Evolutionary conservation across 2,888 invertebrate genomes (phyloP), one percentile per base, ranked within the genome.

Genomic region (Choristoneura rosaceana): DNA sequence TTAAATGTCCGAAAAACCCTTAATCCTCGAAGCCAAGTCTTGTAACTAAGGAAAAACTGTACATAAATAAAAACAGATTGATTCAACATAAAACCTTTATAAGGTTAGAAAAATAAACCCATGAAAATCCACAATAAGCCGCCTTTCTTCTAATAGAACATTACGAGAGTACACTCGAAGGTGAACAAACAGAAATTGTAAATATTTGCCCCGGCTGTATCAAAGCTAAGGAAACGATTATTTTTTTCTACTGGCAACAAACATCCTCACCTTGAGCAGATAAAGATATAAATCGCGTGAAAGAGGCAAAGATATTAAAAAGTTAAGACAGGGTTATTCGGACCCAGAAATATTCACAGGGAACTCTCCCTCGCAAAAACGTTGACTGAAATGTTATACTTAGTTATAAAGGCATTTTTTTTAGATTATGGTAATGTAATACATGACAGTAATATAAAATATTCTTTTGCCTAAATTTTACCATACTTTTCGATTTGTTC

Each of bases 161-260:
- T 64, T 45, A n/a, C 17, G 10, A 15, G 38, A 68, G 58, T 4
- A 58, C 25, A 60, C 69, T 60, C 3, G 33, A 34, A 59, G 64
- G 17, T 50, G 34, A 25, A 45, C 52, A 69, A 69, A 70, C 64
- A 70, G n/a, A 38, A n/a, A 41, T 41, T 59, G 45, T 47, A 70
- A 70, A 65, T 59, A 70, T 70, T 70, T 70, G 47, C 70, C 14
- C 33, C 15, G 41, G 41, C 59, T 50, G 33, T 70, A 70, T 65
- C 64, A 65, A 70, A 65, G 64, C 64, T 47, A 34, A 38, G 59
- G 50, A 65, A 65, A 25, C 64, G 64, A 58, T 70, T 70, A 59
- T 70, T 70, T 70, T 64, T 70, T 64, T 70, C 70, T 50, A 17
- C 47, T 64, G 59, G 59, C 59, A 70, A 64, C 59, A 70, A 70